Evolutionary conservation across 2,113 vertebrate genomes (phyloP), one percentile per base, ranked within the genome.

Genomic region (Peromyscus maniculatus): DNA sequence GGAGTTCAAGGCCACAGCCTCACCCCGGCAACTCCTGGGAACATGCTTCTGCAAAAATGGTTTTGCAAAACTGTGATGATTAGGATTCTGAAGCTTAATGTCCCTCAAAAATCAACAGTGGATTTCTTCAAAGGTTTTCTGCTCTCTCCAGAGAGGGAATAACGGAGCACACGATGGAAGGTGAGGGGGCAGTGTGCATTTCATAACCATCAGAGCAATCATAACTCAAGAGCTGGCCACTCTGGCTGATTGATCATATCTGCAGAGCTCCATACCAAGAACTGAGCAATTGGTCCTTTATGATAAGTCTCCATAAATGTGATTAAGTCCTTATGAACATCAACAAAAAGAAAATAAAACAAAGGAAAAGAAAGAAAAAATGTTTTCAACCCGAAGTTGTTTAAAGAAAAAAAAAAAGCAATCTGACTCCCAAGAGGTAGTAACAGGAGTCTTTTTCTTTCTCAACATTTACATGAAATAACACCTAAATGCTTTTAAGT

Each of bases 391-490:
- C 92, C 91, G 24, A 12, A 36, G n/a, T 78, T 71, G 89, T 91
- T 72, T 33, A 0, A 26, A 39, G 13, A 69, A 43, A 43, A 43
- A 43, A 55, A 64, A 86, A 90, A 49, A 57, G 17, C 62, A 96
- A 88, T 4, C 36, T 91, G 12, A n/a, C 62, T 97, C 91, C 33
- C 67, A 72, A 95, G 88, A 95, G 67, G 89, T 67, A 75, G 91
- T 57, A 59, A 91, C 93, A 94, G 83, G 31, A 55, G 5, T 64
- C 5, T 72, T 96, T 79, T 55, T 55, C 71, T 43, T 86, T 90
- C n/a, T 93, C 72, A 91, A 72, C 80, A 92, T 95, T 96, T 94
- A n/a, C 19, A 78, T 80, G 82, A 91, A 96, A 80, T 96, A 95
- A 95, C 66, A 97, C 72, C 66, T 94, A 74, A 84, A 77, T 95